A percentile compares a stretch with the other conserved stretches of the same genome.
Evolutionary conservation across 2,113 vertebrate species (phyloP).

Genomic region (Plotosus lineatus): DNA sequence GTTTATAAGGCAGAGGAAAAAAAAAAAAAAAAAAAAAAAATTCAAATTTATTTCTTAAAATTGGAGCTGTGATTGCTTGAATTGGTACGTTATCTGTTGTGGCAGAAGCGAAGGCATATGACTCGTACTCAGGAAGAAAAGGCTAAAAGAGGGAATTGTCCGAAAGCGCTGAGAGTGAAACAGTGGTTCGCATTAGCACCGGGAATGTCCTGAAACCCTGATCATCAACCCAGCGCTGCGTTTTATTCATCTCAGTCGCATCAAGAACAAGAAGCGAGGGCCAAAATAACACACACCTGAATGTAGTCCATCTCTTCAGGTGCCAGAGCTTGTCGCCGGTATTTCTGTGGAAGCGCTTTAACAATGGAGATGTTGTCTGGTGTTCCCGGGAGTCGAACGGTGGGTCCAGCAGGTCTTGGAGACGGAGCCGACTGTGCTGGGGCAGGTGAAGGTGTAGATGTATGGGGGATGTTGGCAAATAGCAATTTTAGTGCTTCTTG

Average conservation of each 20-base stretch:
- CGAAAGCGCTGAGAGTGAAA: not conserved
- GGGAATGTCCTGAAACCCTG: not conserved
- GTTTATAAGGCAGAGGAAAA: too few relatives aligned
- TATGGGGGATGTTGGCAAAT: slow-evolving; percentile 49
- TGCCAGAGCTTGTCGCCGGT: slow-evolving; percentile 68
- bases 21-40: not conserved
- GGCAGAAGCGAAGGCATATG: not conserved
- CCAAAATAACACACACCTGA: slow-evolving; percentile 56
- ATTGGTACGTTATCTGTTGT: not conserved
- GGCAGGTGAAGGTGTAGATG: slow-evolving; percentile 31
- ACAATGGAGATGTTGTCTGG: slow-evolving; percentile 68
- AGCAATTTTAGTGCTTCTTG: slow-evolving; percentile 67
- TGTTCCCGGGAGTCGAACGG: slow-evolving; percentile 59
- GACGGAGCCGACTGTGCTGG: slow-evolving; percentile 41
- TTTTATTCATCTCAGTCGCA: not conserved
- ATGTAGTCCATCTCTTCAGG: slow-evolving; percentile 76
- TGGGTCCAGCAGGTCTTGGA: slow-evolving; percentile 54
- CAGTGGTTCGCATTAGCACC: not conserved
- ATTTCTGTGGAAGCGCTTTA: slow-evolving; percentile 68
- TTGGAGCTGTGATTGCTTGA: not conserved
- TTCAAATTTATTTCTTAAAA: not conserved
- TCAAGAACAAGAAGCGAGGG: not conserved
- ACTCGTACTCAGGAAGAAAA: not conserved
- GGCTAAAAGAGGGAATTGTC: not conserved
- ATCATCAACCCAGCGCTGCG: not conserved